Evolutionary conservation across 2,797 vertebrate species (phyloP).

Genomic region (Thunnus albacares): DNA sequence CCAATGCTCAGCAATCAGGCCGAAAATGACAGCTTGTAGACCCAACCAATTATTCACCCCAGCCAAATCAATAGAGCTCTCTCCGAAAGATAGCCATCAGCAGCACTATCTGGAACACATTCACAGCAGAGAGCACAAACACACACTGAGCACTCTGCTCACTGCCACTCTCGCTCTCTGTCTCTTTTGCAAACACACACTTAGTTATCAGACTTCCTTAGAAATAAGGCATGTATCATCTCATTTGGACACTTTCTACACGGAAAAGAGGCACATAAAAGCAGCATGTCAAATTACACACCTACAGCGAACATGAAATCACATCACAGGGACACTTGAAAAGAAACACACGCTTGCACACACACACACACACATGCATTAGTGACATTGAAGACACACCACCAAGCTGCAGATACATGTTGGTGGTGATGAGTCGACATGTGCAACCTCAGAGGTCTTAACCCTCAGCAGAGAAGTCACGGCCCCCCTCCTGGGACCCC

Average conservation of each 20-base stretch:
- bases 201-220: constrained; percentile 52
- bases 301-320: background rate
- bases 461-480: constrained; percentile 44
- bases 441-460: constrained; percentile 65
- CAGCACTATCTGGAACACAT: constrained; percentile 75
- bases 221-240: constrained; percentile 60
- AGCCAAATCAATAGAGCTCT: constrained; percentile 86
- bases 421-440: constrained; percentile 49
- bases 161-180: constrained; percentile 56
- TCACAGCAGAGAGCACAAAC: constrained; percentile 71
- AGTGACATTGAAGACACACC: constrained; percentile 5
- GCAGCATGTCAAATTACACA: constrained; percentile 21
- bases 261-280: constrained; percentile 31
- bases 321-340: constrained; percentile 2
- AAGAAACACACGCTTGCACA: constrained; percentile 1
- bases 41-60: constrained; percentile 86
- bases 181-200: constrained; percentile 53
- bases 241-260: constrained; percentile 39
- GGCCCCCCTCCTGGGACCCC: constrained; percentile 46
- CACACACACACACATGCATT: background rate
- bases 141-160: constrained; percentile 62
- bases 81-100: constrained; percentile 83
- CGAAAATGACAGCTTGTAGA: constrained; percentile 88
- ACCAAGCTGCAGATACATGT: constrained; percentile 24
- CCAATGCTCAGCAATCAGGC: constrained; percentile 84